Evolutionary conservation across 2,888 invertebrate species (phyloP), one percentile per base, ranked within the genome.

Genomic region (Cataglyphis livida): DNA sequence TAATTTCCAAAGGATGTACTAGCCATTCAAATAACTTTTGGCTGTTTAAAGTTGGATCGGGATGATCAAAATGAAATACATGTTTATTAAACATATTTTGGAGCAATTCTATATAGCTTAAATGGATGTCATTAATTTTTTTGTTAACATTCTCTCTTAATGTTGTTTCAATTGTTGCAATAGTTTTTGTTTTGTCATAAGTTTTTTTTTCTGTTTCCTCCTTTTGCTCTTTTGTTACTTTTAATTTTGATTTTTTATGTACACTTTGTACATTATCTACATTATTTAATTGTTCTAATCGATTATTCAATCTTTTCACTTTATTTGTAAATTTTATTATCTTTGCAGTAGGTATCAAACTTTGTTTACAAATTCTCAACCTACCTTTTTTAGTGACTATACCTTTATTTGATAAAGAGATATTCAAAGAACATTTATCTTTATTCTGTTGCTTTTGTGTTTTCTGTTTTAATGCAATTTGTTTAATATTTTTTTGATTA

Each of bases 1-100:
- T 62, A 7, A 71, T 18, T 51, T 82, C 64, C 21, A 88, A 15
- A 9, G 88, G 88, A 66, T 81, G 25, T 51, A 88, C 74, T 28
- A 88, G 1, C 88, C 85, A 88, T 4, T 74, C 44, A 9, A 89
- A 83, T 25, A 81, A 10, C 9, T 51, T 10, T 10, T 0, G 9
- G 28, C 64, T 54, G 0, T 3, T 3, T 28, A 5, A 3, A 15
- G 28, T 6, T 25, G 78, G 78, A 78, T 78, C 7, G 9, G 10
- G 0, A 59, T 1, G 3, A 38, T 0, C 10, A 6, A 32, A 12
- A 76, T 41, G 1, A 57, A 44, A 12, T 82, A 71, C 7, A 12
- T 44, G 41, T 18, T 44, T 0, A 44, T 18, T 44, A 5, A 44
- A 44, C 5, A 5, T 10, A 57, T 28, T 15, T 59, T n/a, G 0